Percentiles rank a stretch among this genome's conserved stretches.
Evolutionary conservation across 1,140 invertebrate species (phyloP).

Genomic region (Coelopa frigida): DNA sequence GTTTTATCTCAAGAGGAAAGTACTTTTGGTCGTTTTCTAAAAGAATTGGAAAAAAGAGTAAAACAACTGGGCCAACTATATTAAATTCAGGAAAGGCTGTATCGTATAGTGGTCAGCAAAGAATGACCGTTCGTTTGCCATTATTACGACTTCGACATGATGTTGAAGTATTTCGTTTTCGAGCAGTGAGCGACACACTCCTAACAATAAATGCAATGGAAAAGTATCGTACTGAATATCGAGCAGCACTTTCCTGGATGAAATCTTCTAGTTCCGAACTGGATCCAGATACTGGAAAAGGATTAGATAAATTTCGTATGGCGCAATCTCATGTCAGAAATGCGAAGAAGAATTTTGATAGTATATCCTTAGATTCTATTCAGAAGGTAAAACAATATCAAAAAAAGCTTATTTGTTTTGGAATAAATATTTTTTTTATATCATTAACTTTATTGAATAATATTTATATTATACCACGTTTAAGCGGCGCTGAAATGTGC

Average conservation of each 20-base stretch:
- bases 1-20: constrained; percentile 95
- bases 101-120: constrained; percentile 91
- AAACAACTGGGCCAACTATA: constrained; percentile 88
- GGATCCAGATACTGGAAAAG: constrained; percentile 93
- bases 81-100: constrained; percentile 87
- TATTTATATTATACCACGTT: too few relatives aligned
- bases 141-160: constrained; percentile 89
- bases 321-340: constrained; percentile 66
- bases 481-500: too few relatives aligned
- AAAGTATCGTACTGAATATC: constrained; percentile 90
- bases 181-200: constrained; percentile 90
- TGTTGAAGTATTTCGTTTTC: constrained; percentile 91
- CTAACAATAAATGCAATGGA: constrained; percentile 74
- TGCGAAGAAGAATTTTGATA: constrained; percentile 86
- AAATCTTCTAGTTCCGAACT: constrained; percentile 93
- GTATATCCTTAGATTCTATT: constrained; percentile 87
- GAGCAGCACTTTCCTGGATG: constrained; percentile 97
- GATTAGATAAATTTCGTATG: constrained; percentile 93
- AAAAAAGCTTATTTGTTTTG: too few relatives aligned
- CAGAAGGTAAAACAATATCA: constrained; percentile 78
- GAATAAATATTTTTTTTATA: too few relatives aligned
- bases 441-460: too few relatives aligned
- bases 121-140: constrained; percentile 77
- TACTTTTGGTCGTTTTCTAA: constrained; percentile 87
- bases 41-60: constrained; percentile 83